phyloP scores from a whole-genome alignment of 2,797 vertebrate species.

The Enteromius anoplus region DNA sequence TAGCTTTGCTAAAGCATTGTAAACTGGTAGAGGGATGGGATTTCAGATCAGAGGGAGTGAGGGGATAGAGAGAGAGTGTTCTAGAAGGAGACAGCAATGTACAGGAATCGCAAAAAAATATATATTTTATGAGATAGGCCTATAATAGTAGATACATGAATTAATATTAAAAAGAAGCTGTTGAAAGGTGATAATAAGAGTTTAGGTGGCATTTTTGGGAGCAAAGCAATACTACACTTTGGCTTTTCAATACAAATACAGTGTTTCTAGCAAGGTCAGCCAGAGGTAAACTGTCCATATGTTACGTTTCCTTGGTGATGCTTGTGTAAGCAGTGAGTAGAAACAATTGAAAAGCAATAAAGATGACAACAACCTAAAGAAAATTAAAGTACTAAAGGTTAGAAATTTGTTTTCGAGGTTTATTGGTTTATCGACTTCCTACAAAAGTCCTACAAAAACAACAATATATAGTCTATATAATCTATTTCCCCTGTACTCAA shows the following conservation, averaged over 20 bases:
- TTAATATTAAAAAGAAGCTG: not conserved
- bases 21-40: conserved; percentile 47
- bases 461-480: not conserved
- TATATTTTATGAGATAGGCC: not conserved
- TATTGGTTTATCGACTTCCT: not conserved
- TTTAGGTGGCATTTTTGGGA: not conserved
- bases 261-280: conserved; percentile 6
- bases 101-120: not conserved
- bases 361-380: conserved; percentile 1
- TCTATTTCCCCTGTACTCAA: not conserved
- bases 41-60: conserved; percentile 60
- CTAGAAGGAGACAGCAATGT: conserved; percentile 40
- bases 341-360: conserved; percentile 15
- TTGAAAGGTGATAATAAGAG: not conserved
- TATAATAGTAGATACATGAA: not conserved
- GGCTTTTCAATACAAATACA: conserved; percentile 1
- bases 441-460: not conserved
- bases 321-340: not conserved
- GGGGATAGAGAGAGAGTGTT: conserved; percentile 30
- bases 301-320: conserved; percentile 19
- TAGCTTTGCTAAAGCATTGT: conserved; percentile 57
- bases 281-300: not conserved
- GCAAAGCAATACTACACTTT: conserved; percentile 23
- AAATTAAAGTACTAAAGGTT: not conserved
- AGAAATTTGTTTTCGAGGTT: not conserved